These are phyloP conservation scores for Asobara japonica DNA, from an alignment of 1,140 invertebrate genomes.

Conservation along the genomic window DNA sequence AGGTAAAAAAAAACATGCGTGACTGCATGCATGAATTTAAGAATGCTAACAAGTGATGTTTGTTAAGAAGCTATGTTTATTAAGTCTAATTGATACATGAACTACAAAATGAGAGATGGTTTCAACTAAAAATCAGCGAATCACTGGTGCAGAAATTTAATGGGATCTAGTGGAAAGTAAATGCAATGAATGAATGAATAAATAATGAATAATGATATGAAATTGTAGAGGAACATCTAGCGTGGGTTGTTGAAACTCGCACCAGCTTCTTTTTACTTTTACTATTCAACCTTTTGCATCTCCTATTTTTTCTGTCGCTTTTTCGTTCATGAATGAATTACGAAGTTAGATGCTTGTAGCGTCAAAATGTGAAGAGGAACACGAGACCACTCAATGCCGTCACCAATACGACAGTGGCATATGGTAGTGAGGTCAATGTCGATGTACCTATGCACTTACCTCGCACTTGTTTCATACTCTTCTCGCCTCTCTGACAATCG, in stretches of 20 bases:
- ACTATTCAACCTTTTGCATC: too few relatives aligned
- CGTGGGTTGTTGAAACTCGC: too few relatives aligned
- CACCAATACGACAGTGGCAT: conserved; percentile 43
- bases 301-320: neutral
- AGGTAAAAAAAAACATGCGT: neutral
- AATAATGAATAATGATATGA: neutral
- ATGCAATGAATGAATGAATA: neutral
- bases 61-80: neutral
- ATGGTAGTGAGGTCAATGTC: conserved; percentile 37
- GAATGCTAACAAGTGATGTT: neutral
- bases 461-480: conserved; percentile 61
- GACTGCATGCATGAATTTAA: neutral
- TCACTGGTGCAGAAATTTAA: too few relatives aligned
- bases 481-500: conserved; percentile 56
- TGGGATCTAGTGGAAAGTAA: too few relatives aligned
- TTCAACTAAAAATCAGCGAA: neutral
- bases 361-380: conserved; percentile 38
- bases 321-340: neutral
- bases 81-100: neutral
- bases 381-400: conserved; percentile 44
- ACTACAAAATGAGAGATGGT: neutral
- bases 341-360: neutral
- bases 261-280: too few relatives aligned
- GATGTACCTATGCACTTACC: conserved; percentile 53
- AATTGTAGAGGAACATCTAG: too few relatives aligned